Base-by-base conservation (phyloP, 2,797 vertebrate species). In the Smutsia temminckii region DNA sequence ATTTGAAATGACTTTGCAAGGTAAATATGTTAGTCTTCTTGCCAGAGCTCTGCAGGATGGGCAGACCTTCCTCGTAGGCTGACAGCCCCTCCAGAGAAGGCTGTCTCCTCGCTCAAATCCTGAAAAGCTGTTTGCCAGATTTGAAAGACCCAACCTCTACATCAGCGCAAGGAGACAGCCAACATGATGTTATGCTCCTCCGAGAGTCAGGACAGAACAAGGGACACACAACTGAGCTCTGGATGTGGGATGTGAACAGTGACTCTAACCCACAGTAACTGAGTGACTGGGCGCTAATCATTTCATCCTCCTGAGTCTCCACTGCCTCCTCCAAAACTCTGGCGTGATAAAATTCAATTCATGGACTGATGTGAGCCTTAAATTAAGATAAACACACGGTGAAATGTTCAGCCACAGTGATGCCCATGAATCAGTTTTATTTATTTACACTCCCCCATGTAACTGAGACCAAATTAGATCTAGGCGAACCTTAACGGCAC, bases 1-100 rank as follows among this genome's bases (percentile, higher is more conserved):
- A 40, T 29, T 95, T 66, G 71, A 81, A 87, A 75, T 78, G 80
- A 18, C 27, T 66, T 42, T 53, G 40, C 53, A 13, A 85, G 49
- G 13, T 37, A 0, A 92, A 49, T 68, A 61, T 92, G 40, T 23
- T 40, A 9, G 12, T 7, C 46, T 2, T 8, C 1, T 34, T 32
- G 3, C 7, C 17, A 0, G 71, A 20, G 49, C 59, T n/a, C 40
- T 29, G 18, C 25, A 2, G 14, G 18, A 42, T 5, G 8, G 53
- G 40, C 5, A 77, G 49, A 14, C 16, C 27, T 9, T 74, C n/a
- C 11, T 72, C 37, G 21, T 1, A 20, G 77, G 57, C 10, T 23
- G 25, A 40, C 29, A 59, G 16, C 27, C 37, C 8, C 55, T 63
- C 25, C 32, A 29, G 14, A 80, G 37, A 59, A 91, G 64, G 2